phyloP scores from a whole-genome alignment of 37 sponge, comb jelly and placozoan species.

The Ephydatia muelleri region DNA sequence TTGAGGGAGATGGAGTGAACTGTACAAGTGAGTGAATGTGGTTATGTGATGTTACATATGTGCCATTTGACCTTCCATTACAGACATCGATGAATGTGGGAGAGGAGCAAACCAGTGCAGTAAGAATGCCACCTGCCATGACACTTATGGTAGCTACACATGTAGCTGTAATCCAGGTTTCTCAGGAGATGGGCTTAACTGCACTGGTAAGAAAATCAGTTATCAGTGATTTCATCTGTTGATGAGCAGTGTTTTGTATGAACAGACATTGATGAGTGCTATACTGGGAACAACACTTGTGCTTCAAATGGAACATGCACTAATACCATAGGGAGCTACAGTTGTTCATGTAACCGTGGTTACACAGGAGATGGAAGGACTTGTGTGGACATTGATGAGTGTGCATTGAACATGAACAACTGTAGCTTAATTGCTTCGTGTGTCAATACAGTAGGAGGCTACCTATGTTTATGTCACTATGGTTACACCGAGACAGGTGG shows the following conservation, averaged over 20 bases:
- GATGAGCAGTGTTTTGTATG: not conserved
- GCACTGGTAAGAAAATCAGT: not conserved
- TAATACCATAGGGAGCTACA: slow-evolving; percentile 36
- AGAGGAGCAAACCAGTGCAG: not conserved
- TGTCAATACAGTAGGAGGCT: slow-evolving; percentile 15
- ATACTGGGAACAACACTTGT: not conserved
- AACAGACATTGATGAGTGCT: slow-evolving; percentile 47
- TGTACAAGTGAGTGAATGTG: slow-evolving; percentile 13
- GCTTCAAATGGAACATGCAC: slow-evolving; percentile 22
- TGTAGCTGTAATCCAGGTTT: slow-evolving; percentile 54
- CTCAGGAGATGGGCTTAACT: slow-evolving; percentile 27
- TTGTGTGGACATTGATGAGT: slow-evolving; percentile 18
- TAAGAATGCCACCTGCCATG: slow-evolving; percentile 26
- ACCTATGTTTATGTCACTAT: too few relatives aligned
- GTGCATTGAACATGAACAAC: not conserved
- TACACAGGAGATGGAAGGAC: slow-evolving; percentile 22
- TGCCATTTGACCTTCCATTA: not conserved
- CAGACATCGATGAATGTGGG: slow-evolving; percentile 39
- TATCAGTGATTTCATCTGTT: not conserved
- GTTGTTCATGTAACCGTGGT: slow-evolving; percentile 39
- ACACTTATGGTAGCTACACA: slow-evolving; percentile 38
- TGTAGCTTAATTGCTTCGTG: slow-evolving; percentile 15
- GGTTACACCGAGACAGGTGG: too few relatives aligned
- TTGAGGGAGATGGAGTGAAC: slow-evolving; percentile 13
- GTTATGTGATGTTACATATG: not conserved